These are phyloP conservation scores for Sussaba pulchella DNA, from an alignment of 2,888 invertebrate genomes.

Conservation along the genomic window DNA sequence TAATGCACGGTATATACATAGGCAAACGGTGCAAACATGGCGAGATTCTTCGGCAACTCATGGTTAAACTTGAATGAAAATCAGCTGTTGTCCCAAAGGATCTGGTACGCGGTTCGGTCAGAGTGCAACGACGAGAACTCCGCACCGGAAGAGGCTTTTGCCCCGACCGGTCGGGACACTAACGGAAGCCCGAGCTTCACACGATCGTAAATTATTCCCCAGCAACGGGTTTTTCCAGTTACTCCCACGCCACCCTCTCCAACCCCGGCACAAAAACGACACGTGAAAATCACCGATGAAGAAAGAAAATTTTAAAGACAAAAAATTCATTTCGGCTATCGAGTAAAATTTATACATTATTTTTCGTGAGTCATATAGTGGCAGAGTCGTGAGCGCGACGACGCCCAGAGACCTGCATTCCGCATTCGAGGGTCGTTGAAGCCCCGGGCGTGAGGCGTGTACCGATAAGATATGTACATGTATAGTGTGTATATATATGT, in stretches of 20 bases:
- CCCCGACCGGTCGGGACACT: neutral
- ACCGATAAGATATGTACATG: constrained; percentile 44
- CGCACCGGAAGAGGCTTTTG: constrained; percentile 23
- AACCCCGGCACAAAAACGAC: neutral
- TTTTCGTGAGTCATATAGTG: neutral
- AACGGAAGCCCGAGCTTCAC: neutral
- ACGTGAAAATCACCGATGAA: neutral
- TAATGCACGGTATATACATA: neutral
- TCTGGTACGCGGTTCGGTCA: neutral
- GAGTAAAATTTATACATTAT: neutral
- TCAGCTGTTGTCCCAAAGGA: constrained; percentile 15
- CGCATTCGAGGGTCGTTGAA: constrained; percentile 25
- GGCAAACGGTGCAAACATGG: neutral
- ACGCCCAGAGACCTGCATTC: constrained; percentile 14
- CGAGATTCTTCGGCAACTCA: neutral
- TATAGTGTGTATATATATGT: too few species aligned
- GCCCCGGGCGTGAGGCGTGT: constrained; percentile 47
- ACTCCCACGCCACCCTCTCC: too few species aligned
- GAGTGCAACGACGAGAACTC: neutral
- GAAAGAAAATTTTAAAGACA: constrained; percentile 16
- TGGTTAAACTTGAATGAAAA: constrained; percentile 12
- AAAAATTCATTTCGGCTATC: neutral
- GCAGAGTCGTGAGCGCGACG: neutral
- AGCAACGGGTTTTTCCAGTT: constrained; percentile 27
- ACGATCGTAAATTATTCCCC: constrained; percentile 11